Conservation (phyloP, 2,888 invertebrate genomes). For the Himalopsyche kuldschensis region DNA sequence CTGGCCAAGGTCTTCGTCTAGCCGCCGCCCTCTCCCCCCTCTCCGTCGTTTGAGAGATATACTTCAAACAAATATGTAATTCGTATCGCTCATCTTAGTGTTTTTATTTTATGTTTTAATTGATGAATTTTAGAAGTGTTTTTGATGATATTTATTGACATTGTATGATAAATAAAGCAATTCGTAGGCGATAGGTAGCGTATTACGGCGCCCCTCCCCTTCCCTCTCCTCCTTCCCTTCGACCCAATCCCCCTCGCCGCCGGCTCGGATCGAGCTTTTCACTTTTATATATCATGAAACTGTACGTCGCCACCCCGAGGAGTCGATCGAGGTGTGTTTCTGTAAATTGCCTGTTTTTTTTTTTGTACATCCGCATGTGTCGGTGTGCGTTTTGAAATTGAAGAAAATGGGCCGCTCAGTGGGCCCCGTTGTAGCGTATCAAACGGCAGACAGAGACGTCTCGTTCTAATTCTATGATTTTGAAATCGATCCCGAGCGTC, state of each 20-base stretch:
- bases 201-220: constrained; percentile 16
- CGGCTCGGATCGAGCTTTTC: neutral
- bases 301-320: neutral
- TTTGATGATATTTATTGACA: constrained; percentile 39
- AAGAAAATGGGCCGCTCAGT: neutral
- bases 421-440: neutral
- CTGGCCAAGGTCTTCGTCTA: constrained; percentile 98
- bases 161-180: constrained; percentile 40
- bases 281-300: neutral
- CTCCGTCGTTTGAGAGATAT: constrained; percentile 13
- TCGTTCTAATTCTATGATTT: neutral
- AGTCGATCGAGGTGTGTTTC: neutral
- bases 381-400: neutral
- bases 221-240: neutral
- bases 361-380: neutral
- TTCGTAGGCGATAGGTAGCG: constrained; percentile 38
- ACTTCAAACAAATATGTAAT: constrained; percentile 28
- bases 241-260: neutral
- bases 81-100: constrained; percentile 36
- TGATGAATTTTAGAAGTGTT: constrained; percentile 36
- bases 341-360: neutral
- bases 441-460: neutral
- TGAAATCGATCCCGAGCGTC: neutral
- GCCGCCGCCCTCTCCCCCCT: constrained; percentile 5
- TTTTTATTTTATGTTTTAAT: constrained; percentile 36